Base-by-base conservation (phyloP, 2,113 vertebrate genomes). In the Meleagris gallopavo region DNA sequence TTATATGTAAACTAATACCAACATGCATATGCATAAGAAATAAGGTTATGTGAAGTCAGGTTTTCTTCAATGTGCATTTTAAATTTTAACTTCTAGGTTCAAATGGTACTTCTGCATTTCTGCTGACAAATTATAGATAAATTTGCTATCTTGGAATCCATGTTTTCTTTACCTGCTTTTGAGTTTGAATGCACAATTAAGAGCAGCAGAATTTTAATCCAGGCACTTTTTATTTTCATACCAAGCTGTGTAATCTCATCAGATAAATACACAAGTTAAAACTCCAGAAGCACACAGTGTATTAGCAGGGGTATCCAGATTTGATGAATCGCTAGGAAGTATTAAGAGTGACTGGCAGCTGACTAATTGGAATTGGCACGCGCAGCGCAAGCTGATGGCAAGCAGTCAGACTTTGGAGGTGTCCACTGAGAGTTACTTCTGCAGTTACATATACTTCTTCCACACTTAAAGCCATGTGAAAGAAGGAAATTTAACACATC, bases 401-500 rank as follows among this genome's bases (percentile, higher is more conserved):
- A 88, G 78, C 64, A 66, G 94, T 10, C 52, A 72, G 80, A 70
- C 83, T 90, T 69, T 12, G 85, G 86, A 89, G 66, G 88, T 50
- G 94, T 96, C 97, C 95, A 61, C 86, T 11, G 97, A 97, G 97
- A 97, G 57, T 76, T 94, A 27, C 61, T 88, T 55, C 79, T 50
- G 12, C 90, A 74, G 73, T 43, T 77, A 60, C 65, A 67, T 5
- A 90, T 45, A 62, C 67, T 95, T 93, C 96, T 98, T 96, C 95
- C 90, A 97, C 96, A 96, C 93, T 97, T 96, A 97, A 50, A 25
- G 71, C 83, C 96, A 97, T 38, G 85, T 91, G 86, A 97, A 97
- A 96, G 88, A 58, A 93, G 93, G 95, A 91, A 97, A 98, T 98
- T 98, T 98, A 98, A 98, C 97, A 98, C 98, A 98, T 97, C 97